Conservation (phyloP, 2,113 vertebrate species). For the Onychostoma macrolepis region DNA sequence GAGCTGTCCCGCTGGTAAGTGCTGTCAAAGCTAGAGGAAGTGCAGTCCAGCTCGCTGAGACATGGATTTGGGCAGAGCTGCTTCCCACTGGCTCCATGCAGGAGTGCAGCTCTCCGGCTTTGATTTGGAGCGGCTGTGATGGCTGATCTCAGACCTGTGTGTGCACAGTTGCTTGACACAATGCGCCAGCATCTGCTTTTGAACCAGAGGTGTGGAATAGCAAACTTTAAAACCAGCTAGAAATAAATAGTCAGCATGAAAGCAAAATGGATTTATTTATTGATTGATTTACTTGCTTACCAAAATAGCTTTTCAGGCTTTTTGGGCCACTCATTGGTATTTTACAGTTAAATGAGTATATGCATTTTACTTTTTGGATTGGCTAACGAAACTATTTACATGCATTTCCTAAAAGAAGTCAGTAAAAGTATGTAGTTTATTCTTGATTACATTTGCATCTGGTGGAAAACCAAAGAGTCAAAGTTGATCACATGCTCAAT, state of each 20-base stretch:
- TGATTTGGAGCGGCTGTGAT: conserved; percentile 6
- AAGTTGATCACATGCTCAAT: background rate
- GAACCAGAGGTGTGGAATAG: background rate
- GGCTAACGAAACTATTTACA: background rate
- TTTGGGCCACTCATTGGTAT: background rate
- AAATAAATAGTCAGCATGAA: background rate
- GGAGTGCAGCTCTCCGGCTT: background rate
- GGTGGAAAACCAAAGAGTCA: background rate
- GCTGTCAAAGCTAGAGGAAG: conserved; percentile 43
- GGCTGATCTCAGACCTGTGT: conserved; percentile 31
- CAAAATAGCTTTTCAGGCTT: background rate
- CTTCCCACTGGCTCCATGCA: conserved; percentile 19
- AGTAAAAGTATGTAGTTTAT: background rate
- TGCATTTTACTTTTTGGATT: background rate
- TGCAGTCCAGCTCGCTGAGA: conserved; percentile 32
- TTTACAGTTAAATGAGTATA: background rate
- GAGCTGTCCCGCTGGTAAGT: conserved; percentile 26
- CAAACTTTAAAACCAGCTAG: background rate
- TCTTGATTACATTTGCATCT: background rate
- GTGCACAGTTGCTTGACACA: background rate
- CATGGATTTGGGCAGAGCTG: conserved; percentile 27
- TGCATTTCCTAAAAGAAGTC: background rate
- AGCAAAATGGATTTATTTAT: background rate
- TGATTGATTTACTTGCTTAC: background rate
- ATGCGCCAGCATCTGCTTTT: background rate